A percentile compares a stretch with the other conserved stretches of the same genome.
Conservation (phyloP, 2,888 invertebrate species). For the Cabera pusaria region DNA sequence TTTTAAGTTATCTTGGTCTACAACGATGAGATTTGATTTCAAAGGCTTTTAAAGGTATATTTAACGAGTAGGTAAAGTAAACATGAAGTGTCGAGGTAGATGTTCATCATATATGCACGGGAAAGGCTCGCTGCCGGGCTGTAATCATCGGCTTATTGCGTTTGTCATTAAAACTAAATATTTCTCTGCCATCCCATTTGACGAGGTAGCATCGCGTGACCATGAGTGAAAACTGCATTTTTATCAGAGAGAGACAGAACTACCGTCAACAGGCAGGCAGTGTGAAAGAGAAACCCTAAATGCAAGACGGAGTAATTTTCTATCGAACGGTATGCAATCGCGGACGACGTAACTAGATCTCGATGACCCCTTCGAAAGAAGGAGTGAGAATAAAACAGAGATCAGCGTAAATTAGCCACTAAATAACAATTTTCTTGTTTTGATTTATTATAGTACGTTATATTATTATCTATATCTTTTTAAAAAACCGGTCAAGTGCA, state of each 20-base stretch:
- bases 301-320: constrained; percentile 36
- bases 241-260: constrained; percentile 40
- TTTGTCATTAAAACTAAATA: constrained; percentile 12
- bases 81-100: no score
- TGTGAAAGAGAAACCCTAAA: constrained; percentile 34
- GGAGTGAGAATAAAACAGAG: background rate
- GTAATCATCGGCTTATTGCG: no score
- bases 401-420: background rate
- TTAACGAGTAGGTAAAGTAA: no score
- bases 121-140: no score
- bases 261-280: constrained; percentile 9
- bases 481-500: no score
- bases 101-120: no score
- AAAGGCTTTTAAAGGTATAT: no score
- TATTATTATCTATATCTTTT: no score
- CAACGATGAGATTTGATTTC: no score
- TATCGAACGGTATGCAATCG: constrained; percentile 27
- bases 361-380: background rate
- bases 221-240: constrained; percentile 61
- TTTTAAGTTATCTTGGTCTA: no score
- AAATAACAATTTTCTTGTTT: background rate
- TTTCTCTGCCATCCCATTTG: constrained; percentile 34
- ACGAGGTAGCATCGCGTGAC: constrained; percentile 48
- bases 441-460: constrained; percentile 2
- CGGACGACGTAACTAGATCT: constrained; percentile 5